phyloP scores from a whole-genome alignment of 2,113 vertebrate species.

The Camelus dromedarius region DNA sequence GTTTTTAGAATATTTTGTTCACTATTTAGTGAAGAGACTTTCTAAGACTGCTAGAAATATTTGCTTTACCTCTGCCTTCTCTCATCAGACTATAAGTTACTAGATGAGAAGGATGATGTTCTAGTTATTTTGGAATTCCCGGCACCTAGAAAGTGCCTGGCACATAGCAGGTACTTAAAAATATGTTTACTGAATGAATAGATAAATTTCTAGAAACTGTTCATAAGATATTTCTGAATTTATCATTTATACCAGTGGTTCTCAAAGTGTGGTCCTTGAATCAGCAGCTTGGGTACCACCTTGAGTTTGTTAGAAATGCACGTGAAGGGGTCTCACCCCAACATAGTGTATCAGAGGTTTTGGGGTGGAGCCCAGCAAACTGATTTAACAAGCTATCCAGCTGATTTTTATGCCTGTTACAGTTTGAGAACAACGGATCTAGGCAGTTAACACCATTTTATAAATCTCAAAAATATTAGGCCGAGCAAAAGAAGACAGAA shows the following conservation, averaged over 20 bases:
- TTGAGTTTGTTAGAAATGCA: background rate
- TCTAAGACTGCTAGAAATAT: background rate
- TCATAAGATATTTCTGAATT: constrained; percentile 23
- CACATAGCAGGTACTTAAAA: background rate
- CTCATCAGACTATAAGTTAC: background rate
- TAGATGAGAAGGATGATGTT: background rate
- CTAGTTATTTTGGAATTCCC: background rate
- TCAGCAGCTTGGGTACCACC: background rate
- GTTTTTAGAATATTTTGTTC: background rate
- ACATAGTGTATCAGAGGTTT: background rate
- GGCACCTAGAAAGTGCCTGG: background rate
- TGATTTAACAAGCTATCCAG: background rate
- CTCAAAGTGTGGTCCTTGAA: background rate
- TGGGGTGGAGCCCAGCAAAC: background rate
- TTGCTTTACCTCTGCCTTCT: background rate
- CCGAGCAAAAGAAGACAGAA: background rate
- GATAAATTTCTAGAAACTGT: background rate
- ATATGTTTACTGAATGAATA: background rate
- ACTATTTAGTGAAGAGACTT: constrained; percentile 23
- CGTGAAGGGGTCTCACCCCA: background rate
- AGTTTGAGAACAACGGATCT: background rate
- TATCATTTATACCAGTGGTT: background rate
- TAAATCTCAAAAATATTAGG: background rate
- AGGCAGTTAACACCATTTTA: background rate
- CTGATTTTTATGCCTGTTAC: background rate